These are phyloP conservation scores for Trachelus iudaicus DNA, from an alignment of 2,888 invertebrate species.

Conservation along the genomic window DNA sequence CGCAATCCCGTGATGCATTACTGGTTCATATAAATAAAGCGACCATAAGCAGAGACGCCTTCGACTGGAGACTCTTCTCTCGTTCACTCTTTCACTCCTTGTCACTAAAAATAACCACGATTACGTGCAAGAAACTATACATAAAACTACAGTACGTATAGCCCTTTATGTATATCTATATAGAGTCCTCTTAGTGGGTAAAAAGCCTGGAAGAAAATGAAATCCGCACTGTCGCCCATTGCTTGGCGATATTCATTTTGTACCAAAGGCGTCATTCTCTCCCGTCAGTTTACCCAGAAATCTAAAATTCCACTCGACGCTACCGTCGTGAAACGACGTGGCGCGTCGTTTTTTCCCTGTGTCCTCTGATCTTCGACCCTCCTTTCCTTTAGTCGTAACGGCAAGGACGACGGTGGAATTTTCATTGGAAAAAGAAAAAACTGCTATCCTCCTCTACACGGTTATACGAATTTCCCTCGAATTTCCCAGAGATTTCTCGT, in stretches of 20 bases:
- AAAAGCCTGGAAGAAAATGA: too few species aligned
- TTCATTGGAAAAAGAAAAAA: background rate
- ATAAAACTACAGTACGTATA: conserved; percentile 27
- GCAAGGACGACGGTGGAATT: background rate
- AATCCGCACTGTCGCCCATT: too few species aligned
- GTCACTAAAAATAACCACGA: conserved; percentile 57
- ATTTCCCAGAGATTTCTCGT: background rate
- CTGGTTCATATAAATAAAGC: conserved; percentile 41
- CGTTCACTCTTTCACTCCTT: background rate
- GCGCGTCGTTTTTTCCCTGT: background rate
- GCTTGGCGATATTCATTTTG: too few species aligned
- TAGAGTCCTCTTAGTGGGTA: too few species aligned
- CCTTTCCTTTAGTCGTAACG: background rate
- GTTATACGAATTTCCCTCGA: background rate
- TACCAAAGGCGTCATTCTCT: background rate
- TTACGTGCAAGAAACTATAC: conserved; percentile 58
- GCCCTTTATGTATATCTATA: too few species aligned
- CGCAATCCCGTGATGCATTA: conserved; percentile 59
- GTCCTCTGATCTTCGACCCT: background rate
- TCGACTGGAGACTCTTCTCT: conserved; percentile 31
- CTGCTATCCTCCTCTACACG: background rate
- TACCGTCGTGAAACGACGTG: background rate
- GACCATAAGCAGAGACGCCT: conserved; percentile 27
- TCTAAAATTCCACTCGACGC: background rate
- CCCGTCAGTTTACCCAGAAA: background rate